Evolutionary conservation across 2,888 invertebrate genomes (phyloP).

Genomic region (Microplitis manilae): DNA sequence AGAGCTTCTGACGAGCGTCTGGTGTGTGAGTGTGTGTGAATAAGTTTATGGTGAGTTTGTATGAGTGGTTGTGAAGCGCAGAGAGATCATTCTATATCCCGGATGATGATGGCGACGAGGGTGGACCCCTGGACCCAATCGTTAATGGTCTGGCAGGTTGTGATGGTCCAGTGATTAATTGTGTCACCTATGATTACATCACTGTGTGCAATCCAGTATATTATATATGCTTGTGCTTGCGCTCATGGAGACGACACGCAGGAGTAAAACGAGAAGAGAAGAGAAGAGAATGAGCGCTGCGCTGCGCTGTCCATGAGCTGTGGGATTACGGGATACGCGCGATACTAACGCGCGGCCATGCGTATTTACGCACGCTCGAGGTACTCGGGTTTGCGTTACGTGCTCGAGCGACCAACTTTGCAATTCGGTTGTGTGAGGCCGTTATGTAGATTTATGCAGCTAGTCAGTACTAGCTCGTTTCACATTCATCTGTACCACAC

Average conservation of each 20-base stretch:
- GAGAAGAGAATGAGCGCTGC: not conserved
- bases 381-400: constrained; percentile 40
- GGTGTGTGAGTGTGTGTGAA: not conserved
- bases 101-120: not conserved
- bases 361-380: constrained; percentile 56
- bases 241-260: constrained; percentile 1
- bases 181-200: constrained; percentile 54
- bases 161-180: constrained; percentile 67
- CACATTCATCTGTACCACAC: constrained; percentile 26
- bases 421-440: constrained; percentile 31
- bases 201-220: constrained; percentile 53
- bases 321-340: constrained; percentile 14
- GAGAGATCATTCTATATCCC: constrained; percentile 38
- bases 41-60: not conserved
- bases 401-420: constrained; percentile 31
- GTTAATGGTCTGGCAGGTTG: constrained; percentile 60
- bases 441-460: constrained; percentile 33
- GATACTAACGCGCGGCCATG: constrained; percentile 55
- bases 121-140: constrained; percentile 45
- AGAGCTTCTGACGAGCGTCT: not conserved
- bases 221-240: constrained; percentile 60
- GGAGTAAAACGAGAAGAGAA: constrained; percentile 14
- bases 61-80: constrained; percentile 31
- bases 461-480: constrained; percentile 14
- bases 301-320: constrained; percentile 2